Evolutionary conservation across 2,888 invertebrate species (phyloP), one percentile per base, ranked within the genome.

Genomic region (Drosophila sordidula): DNA sequence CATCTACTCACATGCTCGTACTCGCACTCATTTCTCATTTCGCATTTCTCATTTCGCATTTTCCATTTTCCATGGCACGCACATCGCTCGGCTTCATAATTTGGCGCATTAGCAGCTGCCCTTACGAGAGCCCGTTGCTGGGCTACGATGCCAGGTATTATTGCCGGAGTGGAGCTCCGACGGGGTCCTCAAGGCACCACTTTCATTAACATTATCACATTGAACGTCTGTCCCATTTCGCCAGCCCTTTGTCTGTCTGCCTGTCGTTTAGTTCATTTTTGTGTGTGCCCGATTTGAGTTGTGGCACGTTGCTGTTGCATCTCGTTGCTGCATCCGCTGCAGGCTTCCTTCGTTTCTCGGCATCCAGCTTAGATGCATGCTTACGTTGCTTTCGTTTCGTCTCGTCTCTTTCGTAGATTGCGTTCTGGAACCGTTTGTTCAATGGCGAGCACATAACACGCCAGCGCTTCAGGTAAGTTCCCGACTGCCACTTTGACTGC

Each of bases 391-490:
- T 65, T 65, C 39, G 26, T 34, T 69, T 32, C 34, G 38, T 38
- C 49, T 55, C 32, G 51, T 58, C 92, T 92, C 93, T 92, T 93
- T 94, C 92, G 93, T 94, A 95, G 95, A 94, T 95, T 92, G 93
- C 94, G 90, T 93, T 93, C 80, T 95, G 94, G 95, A 95, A 95
- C 83, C 90, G 89, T 75, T 75, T 90, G 69, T 91, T 94, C 68
- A 93, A 85, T 86, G 90, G 87, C 70, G 90, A 94, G 87, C 90
- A 91, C 72, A 93, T 93, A 86, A 79, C 89, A 61, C 92, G 93
- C 83, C 92, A 93, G 61, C 91, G 93, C 62, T 94, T 94, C 93
- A 94, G 95, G 95, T 95, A 94, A 78, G 93, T 81, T 14, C n/a
- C 5, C 3, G 6, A 8, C 41, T 41, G 2, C 16, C 0, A 16